These are phyloP conservation scores for Aegypius monachus DNA, from an alignment of 2,113 vertebrate species.

Conservation along the genomic window DNA sequence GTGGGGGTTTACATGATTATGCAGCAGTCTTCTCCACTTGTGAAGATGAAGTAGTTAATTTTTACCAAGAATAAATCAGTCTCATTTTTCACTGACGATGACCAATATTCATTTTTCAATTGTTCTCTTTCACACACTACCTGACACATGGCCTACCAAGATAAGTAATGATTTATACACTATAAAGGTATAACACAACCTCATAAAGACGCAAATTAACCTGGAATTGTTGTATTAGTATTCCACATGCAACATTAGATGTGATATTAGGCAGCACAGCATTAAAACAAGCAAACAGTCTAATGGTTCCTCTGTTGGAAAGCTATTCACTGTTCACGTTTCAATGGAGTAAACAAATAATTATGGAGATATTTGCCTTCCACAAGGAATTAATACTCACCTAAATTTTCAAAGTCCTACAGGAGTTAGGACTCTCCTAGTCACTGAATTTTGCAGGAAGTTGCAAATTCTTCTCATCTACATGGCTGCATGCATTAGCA, in stretches of 20 bases:
- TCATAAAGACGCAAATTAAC: background rate
- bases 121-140: background rate
- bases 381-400: background rate
- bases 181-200: background rate
- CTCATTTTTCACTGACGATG: background rate
- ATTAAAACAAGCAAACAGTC: background rate
- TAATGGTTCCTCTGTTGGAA: background rate
- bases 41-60: background rate
- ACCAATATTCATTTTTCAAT: background rate
- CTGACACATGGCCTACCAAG: background rate
- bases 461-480: background rate
- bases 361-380: background rate
- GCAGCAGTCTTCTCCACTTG: background rate
- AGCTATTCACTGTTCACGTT: rapidly evolving
- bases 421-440: background rate
- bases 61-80: background rate
- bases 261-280: background rate
- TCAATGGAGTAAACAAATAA: background rate
- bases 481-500: background rate
- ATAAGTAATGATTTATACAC: background rate
- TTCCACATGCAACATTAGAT: background rate
- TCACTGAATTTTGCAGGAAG: background rate
- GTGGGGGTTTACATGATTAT: background rate
- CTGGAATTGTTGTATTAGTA: background rate
- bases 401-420: background rate